These are phyloP conservation scores for Eupithecia tripunctaria DNA, from an alignment of 2,888 invertebrate genomes.

Conservation along the genomic window DNA sequence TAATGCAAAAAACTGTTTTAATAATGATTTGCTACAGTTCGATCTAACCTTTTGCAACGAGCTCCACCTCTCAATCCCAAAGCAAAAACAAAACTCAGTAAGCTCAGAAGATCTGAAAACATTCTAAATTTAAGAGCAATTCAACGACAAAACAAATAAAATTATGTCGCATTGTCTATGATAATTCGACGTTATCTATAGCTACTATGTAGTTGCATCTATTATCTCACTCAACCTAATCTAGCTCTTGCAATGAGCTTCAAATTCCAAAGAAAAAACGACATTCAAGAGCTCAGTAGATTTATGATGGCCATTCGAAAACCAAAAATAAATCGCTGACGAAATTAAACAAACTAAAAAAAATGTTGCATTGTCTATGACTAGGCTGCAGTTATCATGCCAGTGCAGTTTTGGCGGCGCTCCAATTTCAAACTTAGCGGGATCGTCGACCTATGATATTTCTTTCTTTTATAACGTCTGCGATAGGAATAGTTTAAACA, in stretches of 20 bases:
- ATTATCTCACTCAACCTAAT: not conserved
- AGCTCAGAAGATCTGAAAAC: not conserved
- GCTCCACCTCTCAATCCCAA: not conserved
- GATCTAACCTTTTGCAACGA: too few relatives aligned
- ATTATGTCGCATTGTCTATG: not conserved
- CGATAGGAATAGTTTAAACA: constrained; percentile 30
- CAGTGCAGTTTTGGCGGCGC: constrained; percentile 60
- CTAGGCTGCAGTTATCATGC: constrained; percentile 57
- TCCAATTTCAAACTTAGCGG: constrained; percentile 66
- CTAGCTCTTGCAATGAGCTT: not conserved
- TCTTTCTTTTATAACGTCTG: constrained; percentile 51
- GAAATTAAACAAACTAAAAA: constrained; percentile 29
- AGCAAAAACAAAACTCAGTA: not conserved
- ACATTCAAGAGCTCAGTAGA: not conserved
- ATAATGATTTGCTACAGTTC: too few relatives aligned
- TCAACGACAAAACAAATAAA: not conserved
- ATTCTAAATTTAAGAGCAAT: not conserved
- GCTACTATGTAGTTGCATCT: not conserved
- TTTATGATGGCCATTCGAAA: not conserved
- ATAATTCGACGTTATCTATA: not conserved
- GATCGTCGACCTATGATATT: constrained; percentile 60
- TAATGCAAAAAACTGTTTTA: too few relatives aligned
- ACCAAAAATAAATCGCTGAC: constrained; percentile 7
- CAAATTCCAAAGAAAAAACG: not conserved
- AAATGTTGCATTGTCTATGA: constrained; percentile 56